Evolutionary conservation across 2,113 vertebrate species (phyloP).

Genomic region (Lathamus discolor): DNA sequence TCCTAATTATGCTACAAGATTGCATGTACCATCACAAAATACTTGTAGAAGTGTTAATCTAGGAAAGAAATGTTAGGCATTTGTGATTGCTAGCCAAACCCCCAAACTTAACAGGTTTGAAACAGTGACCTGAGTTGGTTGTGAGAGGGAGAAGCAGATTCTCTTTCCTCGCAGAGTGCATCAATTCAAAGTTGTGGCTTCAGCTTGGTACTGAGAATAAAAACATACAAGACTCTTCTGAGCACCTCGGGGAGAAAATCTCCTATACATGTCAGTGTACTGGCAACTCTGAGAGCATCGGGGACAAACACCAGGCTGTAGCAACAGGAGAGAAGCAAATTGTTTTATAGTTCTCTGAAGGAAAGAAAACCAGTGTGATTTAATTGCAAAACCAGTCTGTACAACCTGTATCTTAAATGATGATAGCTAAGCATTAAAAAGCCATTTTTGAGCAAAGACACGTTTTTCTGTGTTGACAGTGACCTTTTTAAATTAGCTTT

Average conservation of each 20-base stretch:
- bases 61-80: neutral
- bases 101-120: neutral
- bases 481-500: neutral
- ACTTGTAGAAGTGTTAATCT: neutral
- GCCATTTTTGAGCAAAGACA: neutral
- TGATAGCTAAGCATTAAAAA: neutral
- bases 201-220: neutral
- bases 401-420: neutral
- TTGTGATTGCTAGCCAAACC: neutral
- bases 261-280: rapidly evolving
- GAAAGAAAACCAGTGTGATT: neutral
- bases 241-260: neutral
- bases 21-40: neutral
- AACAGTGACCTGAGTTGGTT: neutral
- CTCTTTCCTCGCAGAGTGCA: neutral
- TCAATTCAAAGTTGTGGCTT: neutral
- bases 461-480: neutral
- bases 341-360: neutral
- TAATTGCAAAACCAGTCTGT: neutral
- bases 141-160: neutral
- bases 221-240: neutral
- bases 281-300: neutral
- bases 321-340: rapidly evolving
- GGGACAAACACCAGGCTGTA: neutral
- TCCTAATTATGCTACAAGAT: neutral